Evolutionary conservation across 2,113 vertebrate species (phyloP).

Genomic region (Ifrita kowaldi): DNA sequence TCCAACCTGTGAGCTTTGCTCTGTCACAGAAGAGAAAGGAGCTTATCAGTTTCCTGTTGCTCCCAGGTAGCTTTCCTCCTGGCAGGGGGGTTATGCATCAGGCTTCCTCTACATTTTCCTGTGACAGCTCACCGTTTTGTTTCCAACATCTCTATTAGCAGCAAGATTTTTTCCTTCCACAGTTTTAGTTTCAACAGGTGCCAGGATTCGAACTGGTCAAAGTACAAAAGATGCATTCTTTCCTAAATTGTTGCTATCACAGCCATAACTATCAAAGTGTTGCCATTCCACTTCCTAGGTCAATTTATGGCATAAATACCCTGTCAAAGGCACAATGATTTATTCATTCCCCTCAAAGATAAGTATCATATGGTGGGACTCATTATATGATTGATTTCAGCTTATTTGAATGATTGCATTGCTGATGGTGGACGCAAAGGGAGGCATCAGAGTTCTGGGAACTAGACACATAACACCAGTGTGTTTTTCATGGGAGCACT

Average conservation of each 20-base stretch:
- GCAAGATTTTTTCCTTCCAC: constrained; percentile 17
- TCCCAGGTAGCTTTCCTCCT: constrained; percentile 14
- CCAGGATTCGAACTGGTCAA: constrained; percentile 45
- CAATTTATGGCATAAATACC: constrained; percentile 56
- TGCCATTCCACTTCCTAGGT: constrained; percentile 58
- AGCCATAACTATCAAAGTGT: constrained; percentile 59
- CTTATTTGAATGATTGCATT: constrained; percentile 71
- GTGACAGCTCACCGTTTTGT: constrained; percentile 57
- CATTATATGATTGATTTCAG: constrained; percentile 79
- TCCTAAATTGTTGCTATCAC: constrained; percentile 48
- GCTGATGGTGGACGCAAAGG: constrained; percentile 45
- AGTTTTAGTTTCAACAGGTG: constrained; percentile 77
- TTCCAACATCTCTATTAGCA: constrained; percentile 9
- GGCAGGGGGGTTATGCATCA: neutral
- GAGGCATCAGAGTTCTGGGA: constrained; percentile 68
- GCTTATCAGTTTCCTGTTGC: constrained; percentile 35
- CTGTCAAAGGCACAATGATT: constrained; percentile 73
- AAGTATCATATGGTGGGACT: constrained; percentile 71
- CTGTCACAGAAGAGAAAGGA: neutral
- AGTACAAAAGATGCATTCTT: constrained; percentile 73
- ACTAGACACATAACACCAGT: constrained; percentile 68
- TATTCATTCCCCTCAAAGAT: constrained; percentile 74
- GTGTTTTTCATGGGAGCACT: constrained; percentile 52
- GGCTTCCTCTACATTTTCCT: neutral
- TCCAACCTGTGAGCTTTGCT: constrained; percentile 7